Conservation (phyloP, 2,888 invertebrate genomes). For the Nymphalis urticae region DNA sequence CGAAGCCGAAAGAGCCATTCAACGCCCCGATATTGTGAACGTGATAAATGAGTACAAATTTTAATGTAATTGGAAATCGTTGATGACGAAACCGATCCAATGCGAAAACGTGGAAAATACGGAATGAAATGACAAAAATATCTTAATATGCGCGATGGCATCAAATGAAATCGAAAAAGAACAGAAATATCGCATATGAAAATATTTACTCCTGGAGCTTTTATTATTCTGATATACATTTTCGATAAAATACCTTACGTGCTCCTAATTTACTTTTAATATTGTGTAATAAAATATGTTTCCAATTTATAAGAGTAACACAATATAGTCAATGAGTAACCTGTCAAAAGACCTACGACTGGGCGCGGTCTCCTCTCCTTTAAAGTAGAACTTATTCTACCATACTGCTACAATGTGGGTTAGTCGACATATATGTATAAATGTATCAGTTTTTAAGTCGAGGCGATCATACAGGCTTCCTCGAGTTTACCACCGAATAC, state of each 20-base stretch:
- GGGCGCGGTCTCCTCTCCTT: no score
- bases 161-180: slow-evolving; percentile 13
- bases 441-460: no score
- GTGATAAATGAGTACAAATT: slow-evolving; percentile 68
- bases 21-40: slow-evolving; percentile 49
- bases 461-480: no score
- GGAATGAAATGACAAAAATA: slow-evolving; percentile 43
- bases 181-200: background rate
- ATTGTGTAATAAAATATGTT: no score
- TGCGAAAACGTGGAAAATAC: slow-evolving; percentile 42
- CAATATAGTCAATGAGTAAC: no score
- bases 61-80: slow-evolving; percentile 67
- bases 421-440: no score
- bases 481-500: no score
- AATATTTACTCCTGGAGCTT: background rate
- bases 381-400: no score
- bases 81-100: slow-evolving; percentile 48
- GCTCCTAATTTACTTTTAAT: no score
- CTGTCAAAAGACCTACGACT: no score
- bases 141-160: slow-evolving; percentile 29
- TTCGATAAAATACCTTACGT: background rate
- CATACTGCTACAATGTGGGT: no score
- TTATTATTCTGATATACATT: slow-evolving; percentile 3
- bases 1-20: slow-evolving; percentile 55
- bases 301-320: no score